Conservation (phyloP, 1,140 invertebrate species). For the Apocrypta bakeri region DNA sequence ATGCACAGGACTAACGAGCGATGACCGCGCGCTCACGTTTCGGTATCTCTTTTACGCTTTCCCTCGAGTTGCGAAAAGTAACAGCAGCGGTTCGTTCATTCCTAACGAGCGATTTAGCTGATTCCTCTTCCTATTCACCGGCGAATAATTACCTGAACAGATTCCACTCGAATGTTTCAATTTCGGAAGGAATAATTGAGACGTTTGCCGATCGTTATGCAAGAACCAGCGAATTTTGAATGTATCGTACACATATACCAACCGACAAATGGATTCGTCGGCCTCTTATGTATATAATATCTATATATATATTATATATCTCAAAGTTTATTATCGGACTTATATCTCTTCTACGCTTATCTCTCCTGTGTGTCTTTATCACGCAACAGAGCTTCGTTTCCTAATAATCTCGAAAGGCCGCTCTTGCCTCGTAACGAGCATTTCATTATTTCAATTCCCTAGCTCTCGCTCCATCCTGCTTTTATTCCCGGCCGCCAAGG, state of each 20-base stretch:
- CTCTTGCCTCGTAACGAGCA: constrained; percentile 10
- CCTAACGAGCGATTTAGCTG: constrained; percentile 10
- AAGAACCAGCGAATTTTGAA: background rate
- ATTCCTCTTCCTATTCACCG: constrained; percentile 18
- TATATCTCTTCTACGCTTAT: constrained; percentile 1
- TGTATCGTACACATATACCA: background rate
- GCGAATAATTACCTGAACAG: background rate
- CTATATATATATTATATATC: no score
- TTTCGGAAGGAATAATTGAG: background rate
- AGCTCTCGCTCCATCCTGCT: background rate
- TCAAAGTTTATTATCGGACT: no score
- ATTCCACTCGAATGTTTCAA: background rate
- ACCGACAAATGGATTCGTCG: background rate
- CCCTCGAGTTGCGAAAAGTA: constrained; percentile 30
- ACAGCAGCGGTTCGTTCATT: background rate
- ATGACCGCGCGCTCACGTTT: constrained; percentile 1
- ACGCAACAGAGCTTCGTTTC: constrained; percentile 13
- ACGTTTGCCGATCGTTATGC: background rate
- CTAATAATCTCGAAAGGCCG: constrained; percentile 15
- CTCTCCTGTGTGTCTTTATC: background rate
- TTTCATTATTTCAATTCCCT: constrained; percentile 31
- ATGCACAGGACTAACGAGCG: constrained; percentile 1
- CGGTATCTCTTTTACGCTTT: constrained; percentile 43
- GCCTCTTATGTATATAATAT: constrained; percentile 7
- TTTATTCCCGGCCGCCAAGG: background rate